Conservation (phyloP, 2,113 vertebrate genomes). For the Isichthys henryi region DNA sequence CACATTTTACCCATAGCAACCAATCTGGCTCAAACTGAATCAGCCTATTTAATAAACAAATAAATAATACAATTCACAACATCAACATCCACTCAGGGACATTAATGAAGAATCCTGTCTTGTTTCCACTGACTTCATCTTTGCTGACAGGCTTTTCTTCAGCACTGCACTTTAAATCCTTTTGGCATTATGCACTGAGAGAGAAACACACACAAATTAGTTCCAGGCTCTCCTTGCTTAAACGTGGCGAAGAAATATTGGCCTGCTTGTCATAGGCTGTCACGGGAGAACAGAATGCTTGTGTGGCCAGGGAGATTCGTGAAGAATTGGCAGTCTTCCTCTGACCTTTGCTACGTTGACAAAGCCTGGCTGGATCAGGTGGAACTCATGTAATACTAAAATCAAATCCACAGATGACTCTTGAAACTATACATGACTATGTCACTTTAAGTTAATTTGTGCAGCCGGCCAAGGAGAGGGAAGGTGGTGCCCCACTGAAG, state of each 20-base stretch:
- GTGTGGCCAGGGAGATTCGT: neutral
- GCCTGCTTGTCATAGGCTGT: neutral
- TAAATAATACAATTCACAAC: neutral
- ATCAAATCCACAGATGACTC: neutral
- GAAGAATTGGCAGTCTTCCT: constrained; percentile 5
- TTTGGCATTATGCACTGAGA: constrained; percentile 6
- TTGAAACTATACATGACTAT: constrained; percentile 1
- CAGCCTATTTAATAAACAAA: neutral
- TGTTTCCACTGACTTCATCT: constrained; percentile 18
- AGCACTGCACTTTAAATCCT: neutral
- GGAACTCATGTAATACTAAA: constrained; percentile 3
- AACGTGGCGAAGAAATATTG: neutral
- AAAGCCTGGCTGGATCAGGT: constrained; percentile 7
- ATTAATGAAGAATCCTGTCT: constrained; percentile 21
- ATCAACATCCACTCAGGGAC: constrained; percentile 3
- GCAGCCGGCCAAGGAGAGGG: constrained; percentile 11
- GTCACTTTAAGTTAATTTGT: constrained; percentile 29
- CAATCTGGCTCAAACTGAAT: neutral
- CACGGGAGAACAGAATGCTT: neutral
- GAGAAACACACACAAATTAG: constrained; percentile 7
- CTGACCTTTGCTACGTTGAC: constrained; percentile 15
- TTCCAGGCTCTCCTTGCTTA: neutral
- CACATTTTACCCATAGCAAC: neutral
- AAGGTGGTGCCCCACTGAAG: neutral
- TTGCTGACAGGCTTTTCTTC: constrained; percentile 19